Base-by-base conservation (phyloP, 2,797 vertebrate genomes). In the Diplodus puntazzo region DNA sequence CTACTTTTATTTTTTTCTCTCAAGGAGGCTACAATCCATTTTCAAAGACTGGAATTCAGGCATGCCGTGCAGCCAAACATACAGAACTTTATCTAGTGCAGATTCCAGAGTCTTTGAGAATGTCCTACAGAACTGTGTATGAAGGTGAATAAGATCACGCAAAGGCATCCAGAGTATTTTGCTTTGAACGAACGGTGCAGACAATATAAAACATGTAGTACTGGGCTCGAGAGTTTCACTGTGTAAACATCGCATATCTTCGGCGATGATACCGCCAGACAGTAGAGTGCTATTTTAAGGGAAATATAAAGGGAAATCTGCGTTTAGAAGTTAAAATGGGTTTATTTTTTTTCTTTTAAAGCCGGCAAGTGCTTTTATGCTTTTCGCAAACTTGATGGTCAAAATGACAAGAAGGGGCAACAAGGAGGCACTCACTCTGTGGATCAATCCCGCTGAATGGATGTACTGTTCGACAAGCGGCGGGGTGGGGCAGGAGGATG, bases 381-480 rank as follows among this genome's bases (percentile, higher is more conserved):
- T 75, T 66, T 66, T 30, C 34, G 21, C 0, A 66, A 34, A 60
- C 60, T n/a, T 75, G 23, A 57, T 27, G 10, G 21, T n/a, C 30
- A 79, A 64, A 57, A 53, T 49, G 39, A 64, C 42, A 42, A 60
- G 59, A 75, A 53, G 20, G 27, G 45, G 34, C 20, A 27, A 65
- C 76, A 43, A 89, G 75, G 69, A 69, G 49, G 39, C 72, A 94
- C 98, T 98, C 93, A 99, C 98, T 96, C 98, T 95, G 90, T 99
- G 98, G 85, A 99, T 98, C 92, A 99, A 95, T 90, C 98, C 98
- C 0, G 98, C 98, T 63, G 98, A 99, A 94, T 99, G 98, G 94
- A 99, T 99, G 93, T 99, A 99, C 98, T 99, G 95, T 90, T 84
- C 0, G 10, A 54, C 58, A 62, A 72, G 77, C 39, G 20, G 25